Evolutionary conservation across 2,113 vertebrate genomes (phyloP).

Genomic region (Coptodon bakossiorum): DNA sequence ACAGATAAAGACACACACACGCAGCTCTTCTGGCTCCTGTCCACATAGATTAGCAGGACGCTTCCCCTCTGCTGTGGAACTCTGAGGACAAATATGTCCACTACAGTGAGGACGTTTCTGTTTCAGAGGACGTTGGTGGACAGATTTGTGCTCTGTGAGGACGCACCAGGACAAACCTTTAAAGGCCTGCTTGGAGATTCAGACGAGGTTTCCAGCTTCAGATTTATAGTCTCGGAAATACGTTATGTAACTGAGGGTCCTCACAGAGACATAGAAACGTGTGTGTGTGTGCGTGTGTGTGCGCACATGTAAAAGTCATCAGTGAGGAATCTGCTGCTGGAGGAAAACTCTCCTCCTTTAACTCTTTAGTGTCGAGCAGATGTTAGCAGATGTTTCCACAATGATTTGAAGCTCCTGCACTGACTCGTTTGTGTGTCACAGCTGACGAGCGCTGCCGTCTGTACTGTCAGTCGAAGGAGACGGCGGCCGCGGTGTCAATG

Average conservation of each 20-base stretch:
- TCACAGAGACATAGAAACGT: background rate
- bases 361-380: background rate
- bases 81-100: background rate
- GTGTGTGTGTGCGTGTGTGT: background rate
- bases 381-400: background rate
- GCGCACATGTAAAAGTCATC: constrained; percentile 53
- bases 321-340: constrained; percentile 20
- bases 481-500: constrained; percentile 83
- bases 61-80: background rate
- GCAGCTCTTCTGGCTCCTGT: background rate
- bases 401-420: background rate
- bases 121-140: background rate
- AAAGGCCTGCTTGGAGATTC: background rate
- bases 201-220: background rate
- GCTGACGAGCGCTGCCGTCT: constrained; percentile 88
- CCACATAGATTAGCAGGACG: background rate
- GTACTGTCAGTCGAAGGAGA: constrained; percentile 86
- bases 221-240: background rate
- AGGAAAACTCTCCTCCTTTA: constrained; percentile 1
- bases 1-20: background rate
- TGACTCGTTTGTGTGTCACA: constrained; percentile 35
- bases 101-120: background rate
- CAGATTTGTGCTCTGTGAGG: background rate
- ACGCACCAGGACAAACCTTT: background rate
- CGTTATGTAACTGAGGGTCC: background rate